These are phyloP conservation scores for Sylvilagus bachmani DNA, from an alignment of 2,113 vertebrate species.

Conservation along the genomic window DNA sequence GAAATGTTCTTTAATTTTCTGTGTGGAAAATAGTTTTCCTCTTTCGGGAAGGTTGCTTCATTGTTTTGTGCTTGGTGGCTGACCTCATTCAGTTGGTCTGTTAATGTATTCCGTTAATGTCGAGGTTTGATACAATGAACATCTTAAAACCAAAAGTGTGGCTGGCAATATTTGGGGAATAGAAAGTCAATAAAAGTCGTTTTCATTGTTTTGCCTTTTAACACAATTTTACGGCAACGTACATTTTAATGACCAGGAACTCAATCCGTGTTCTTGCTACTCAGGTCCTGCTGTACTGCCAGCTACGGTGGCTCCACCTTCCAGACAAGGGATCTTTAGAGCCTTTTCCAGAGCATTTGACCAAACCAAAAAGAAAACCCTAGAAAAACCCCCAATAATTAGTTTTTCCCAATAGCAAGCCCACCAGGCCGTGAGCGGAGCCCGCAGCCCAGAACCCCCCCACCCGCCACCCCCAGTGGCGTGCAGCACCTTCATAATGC, in stretches of 20 bases:
- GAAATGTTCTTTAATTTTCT: not conserved
- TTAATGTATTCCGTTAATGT: not conserved
- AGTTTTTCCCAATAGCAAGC: not conserved
- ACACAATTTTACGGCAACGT: not conserved
- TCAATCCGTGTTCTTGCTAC: not conserved
- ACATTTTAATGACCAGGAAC: constrained; percentile 17
- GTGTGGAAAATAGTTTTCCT: not conserved
- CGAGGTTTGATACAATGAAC: constrained; percentile 9
- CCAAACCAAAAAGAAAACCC: not conserved
- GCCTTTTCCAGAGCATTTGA: not conserved
- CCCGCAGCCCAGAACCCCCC: not conserved
- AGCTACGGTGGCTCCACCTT: not conserved
- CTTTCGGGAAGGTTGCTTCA: not conserved
- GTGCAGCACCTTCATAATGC: too few relatives aligned
- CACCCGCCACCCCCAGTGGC: not conserved
- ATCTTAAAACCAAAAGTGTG: not conserved
- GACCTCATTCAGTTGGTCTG: not conserved
- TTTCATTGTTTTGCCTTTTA: not conserved
- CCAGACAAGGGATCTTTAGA: not conserved
- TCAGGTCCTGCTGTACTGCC: accelerated
- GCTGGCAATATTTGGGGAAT: not conserved
- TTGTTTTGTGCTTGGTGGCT: not conserved
- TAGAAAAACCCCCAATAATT: not conserved
- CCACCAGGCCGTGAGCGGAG: accelerated
- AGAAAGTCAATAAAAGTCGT: not conserved